These are phyloP conservation scores for Pachycephala philippinensis DNA, from an alignment of 2,113 vertebrate species.

Conservation along the genomic window DNA sequence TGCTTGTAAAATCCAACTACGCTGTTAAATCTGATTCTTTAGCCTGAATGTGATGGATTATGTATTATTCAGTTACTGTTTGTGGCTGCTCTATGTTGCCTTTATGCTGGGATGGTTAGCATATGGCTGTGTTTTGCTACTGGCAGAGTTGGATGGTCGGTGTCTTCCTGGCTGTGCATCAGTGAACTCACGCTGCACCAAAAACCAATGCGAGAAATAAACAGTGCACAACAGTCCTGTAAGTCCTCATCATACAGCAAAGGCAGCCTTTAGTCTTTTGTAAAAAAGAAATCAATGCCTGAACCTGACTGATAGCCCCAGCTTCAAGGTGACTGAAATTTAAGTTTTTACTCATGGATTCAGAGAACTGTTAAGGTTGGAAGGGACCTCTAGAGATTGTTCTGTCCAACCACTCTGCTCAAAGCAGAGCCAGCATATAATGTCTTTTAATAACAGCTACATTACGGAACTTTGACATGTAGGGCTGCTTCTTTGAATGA, in stretches of 20 bases:
- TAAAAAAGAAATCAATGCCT: not conserved
- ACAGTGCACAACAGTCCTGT: not conserved
- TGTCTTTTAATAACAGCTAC: not conserved
- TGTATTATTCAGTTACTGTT: not conserved
- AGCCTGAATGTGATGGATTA: not conserved
- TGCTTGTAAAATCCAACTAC: constrained; percentile 8
- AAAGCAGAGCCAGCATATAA: not conserved
- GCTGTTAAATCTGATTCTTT: not conserved
- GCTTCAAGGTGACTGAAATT: not conserved
- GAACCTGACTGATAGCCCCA: not conserved
- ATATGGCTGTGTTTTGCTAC: not conserved
- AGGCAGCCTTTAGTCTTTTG: not conserved
- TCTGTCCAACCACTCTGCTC: not conserved
- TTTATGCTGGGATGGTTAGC: not conserved
- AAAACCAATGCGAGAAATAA: not conserved
- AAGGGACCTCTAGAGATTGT: not conserved
- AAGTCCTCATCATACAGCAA: not conserved
- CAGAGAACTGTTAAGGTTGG: not conserved
- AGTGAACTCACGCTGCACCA: not conserved
- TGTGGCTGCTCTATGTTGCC: not conserved
- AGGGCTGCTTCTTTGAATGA: not conserved
- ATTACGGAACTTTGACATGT: not conserved
- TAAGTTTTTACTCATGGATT: not conserved
- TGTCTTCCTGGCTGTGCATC: not conserved
- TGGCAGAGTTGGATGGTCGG: not conserved